Evolutionary conservation across 2,888 invertebrate genomes (phyloP), one percentile per base, ranked within the genome.

Genomic region (Caenorhabditis sp.): DNA sequence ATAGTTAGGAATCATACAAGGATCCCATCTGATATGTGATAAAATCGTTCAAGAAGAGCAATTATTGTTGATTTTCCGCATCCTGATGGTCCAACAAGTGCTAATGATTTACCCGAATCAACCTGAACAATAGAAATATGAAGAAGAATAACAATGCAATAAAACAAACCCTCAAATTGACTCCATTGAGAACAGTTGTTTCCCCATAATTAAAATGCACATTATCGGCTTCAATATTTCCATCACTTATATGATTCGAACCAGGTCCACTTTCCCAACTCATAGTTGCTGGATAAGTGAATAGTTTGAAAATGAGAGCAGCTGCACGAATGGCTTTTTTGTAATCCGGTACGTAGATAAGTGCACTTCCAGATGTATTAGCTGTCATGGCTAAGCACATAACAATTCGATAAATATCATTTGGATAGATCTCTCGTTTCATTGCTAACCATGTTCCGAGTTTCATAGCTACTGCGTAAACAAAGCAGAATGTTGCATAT

Each of bases 31-130:
- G 89, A 88, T 0, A 93, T 92, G 87, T 94, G 94, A 87, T 95
- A 95, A 88, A 94, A 94, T 69, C 94, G 90, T 88, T 94, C 92
- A 0, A 95, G 88, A 1, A 89, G 81, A 27, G 86, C 86, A 20
- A 89, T 86, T 62, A 88, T 87, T 0, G 89, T 88, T 8, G 86
- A 86, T 79, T 89, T 89, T 23, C 89, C 89, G 10, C 89, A 88
- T 10, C 89, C 89, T 71, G 87, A 87, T 0, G 89, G 88, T 1
- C 89, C 89, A 21, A 89, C 89, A 43, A 89, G 80, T 5, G 89
- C 89, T 31, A 89, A 82, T 3, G 88, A 85, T 73, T 89, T 85
- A 20, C 88, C 88, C 4, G 87, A 82, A 10, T 83, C 70, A 20
- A 89, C 86, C 17, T 43, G 94, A 89, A 85, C 93, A 21, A 53